A percentile compares a stretch with the other conserved stretches of the same genome.
Conservation (phyloP, 2,797 vertebrate genomes). For the Poecile montanus region DNA sequence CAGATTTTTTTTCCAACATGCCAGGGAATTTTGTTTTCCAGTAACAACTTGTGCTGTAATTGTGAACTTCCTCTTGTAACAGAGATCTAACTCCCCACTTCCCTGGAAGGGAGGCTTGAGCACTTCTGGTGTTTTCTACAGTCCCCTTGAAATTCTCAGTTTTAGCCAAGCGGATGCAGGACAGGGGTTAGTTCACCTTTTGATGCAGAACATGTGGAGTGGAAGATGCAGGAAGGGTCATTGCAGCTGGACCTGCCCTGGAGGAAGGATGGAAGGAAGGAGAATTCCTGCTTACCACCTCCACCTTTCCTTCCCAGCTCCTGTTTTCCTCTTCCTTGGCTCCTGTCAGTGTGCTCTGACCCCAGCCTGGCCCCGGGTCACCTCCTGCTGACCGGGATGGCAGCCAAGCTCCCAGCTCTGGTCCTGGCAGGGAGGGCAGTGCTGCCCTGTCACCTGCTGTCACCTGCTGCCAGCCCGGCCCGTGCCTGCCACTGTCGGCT, state of each 20-base stretch:
- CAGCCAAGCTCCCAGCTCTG: background rate
- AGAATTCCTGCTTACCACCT: background rate
- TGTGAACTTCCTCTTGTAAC: conserved; percentile 40
- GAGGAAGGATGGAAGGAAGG: background rate
- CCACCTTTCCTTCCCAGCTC: background rate
- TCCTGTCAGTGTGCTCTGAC: background rate
- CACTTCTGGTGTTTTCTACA: background rate
- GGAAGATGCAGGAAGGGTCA: background rate
- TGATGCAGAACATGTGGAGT: background rate
- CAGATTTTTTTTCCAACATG: conserved; percentile 44
- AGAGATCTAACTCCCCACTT: background rate
- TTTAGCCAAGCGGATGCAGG: background rate
- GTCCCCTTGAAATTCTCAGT: background rate
- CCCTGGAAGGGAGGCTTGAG: background rate
- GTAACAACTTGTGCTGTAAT: conserved; percentile 47
- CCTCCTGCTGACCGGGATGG: rapidly evolving
- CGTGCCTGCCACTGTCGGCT: background rate
- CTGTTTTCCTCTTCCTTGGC: background rate
- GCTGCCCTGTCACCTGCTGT: background rate
- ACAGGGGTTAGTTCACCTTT: background rate
- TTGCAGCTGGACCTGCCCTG: background rate
- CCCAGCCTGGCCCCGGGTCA: background rate
- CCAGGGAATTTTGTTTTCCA: conserved; percentile 60
- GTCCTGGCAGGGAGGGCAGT: background rate
- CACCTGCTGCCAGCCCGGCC: background rate